Base-by-base conservation (phyloP, 1,140 invertebrate genomes). In the Odontomachus brunneus region DNA sequence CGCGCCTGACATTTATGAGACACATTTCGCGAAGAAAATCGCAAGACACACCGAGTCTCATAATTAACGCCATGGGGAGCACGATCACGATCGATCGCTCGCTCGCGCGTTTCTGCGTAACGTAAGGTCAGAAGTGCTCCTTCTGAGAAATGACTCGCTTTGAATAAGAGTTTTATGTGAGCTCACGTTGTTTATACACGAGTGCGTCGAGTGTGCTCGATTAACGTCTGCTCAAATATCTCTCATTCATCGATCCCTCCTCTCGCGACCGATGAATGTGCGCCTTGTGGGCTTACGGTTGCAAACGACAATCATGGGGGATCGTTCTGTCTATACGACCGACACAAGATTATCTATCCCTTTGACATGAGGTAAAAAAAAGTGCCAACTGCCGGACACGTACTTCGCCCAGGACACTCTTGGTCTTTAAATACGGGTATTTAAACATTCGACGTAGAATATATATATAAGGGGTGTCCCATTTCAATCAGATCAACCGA, bases 171-270 rank as follows among this genome's bases (percentile, higher is more conserved):
- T n/a, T 49, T 44, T 14, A 2, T 75, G 17, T 38, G 66, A 71
- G 66, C 17, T 71, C 24, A 14, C 3, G 51, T 71, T 44, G 51
- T 80, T 71, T 69, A 17, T 78, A 63, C 60, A 53, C 48, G n/a
- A 57, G 4, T 57, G 22, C 12, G 63, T n/a, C 24, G 29, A 71
- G 26, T 33, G 55, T 24, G 44, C 17, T 60, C 51, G 53, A 80
- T 80, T 67, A 57, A n/a, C n/a, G 55, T 57, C n/a, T 24, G n/a
- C n/a, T 19, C 5, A 59, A 80, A 26, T 69, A 71, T 71, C 76
- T 3, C 29, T 38, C 38, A 4, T 67, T 66, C 26, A 53, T 65
- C 33, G 57, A 24, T 59, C 69, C 63, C 78, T 71, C 55, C 60
- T 83, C 65, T n/a, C 55, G 48, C 19, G 53, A 29, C 5, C 24